Conservation (phyloP, 2,888 invertebrate genomes). For the Hypselothyrea guttata region DNA sequence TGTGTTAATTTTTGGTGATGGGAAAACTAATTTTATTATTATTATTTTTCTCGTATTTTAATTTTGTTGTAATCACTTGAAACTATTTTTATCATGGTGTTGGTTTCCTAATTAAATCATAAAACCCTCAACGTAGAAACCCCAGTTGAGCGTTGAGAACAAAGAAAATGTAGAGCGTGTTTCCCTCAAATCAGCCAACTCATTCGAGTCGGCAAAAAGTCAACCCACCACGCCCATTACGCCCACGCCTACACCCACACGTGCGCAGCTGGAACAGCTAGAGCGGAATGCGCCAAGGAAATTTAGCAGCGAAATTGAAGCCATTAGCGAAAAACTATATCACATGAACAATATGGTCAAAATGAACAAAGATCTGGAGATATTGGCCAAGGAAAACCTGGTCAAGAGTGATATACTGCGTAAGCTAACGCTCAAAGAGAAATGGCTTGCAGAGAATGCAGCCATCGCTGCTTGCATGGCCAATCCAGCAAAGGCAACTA, state of each 20-base stretch:
- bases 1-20: conserved; percentile 30
- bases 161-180: conserved; percentile 67
- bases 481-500: conserved; percentile 25
- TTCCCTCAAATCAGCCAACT: conserved; percentile 62
- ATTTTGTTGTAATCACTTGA: conserved; percentile 44
- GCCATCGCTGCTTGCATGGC: conserved; percentile 61
- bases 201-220: conserved; percentile 67
- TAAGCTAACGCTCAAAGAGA: conserved; percentile 81
- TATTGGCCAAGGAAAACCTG: conserved; percentile 80
- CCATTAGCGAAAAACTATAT: conserved; percentile 81
- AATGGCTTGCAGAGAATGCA: conserved; percentile 80
- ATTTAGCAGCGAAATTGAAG: conserved; percentile 80
- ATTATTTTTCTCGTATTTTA: conserved; percentile 51
- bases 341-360: conserved; percentile 81
- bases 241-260: conserved; percentile 33
- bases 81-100: conserved; percentile 53
- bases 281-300: conserved; percentile 77
- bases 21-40: conserved; percentile 67
- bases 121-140: conserved; percentile 35
- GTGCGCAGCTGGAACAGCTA: conserved; percentile 79
- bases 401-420: conserved; percentile 81
- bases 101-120: conserved; percentile 65
- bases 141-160: conserved; percentile 43
- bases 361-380: conserved; percentile 81
- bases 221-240: conserved; percentile 45